Evolutionary conservation across 2,797 vertebrate species (phyloP).

Genomic region (Hylomyscus alleni): DNA sequence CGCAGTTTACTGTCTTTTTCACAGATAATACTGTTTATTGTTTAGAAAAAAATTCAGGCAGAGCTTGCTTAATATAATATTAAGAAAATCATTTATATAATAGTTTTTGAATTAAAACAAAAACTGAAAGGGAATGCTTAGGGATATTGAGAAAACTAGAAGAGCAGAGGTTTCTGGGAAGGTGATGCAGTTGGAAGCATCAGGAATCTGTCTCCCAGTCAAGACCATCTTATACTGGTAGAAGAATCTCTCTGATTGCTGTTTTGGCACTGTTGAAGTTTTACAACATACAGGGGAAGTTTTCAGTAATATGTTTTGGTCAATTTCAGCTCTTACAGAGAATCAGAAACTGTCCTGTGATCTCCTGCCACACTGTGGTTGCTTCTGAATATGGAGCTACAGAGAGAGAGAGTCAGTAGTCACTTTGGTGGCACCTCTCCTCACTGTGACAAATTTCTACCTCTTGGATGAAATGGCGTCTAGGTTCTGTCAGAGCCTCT

Average conservation of each 20-base stretch:
- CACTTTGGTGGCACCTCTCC: background rate
- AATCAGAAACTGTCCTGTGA: background rate
- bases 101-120: conserved; percentile 28
- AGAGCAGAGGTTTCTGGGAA: background rate
- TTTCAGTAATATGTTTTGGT: background rate
- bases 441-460: background rate
- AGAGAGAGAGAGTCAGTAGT: background rate
- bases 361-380: background rate
- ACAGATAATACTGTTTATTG: background rate
- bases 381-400: background rate
- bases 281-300: background rate
- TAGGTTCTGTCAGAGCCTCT: too few relatives aligned
- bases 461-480: background rate
- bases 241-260: background rate
- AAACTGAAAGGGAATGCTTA: background rate
- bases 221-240: background rate
- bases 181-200: background rate
- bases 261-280: background rate
- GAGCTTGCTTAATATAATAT: background rate
- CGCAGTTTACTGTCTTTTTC: background rate
- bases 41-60: background rate
- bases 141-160: background rate
- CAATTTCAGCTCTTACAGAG: background rate
- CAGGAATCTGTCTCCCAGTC: background rate
- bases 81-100: background rate